Evolutionary conservation across 2,113 vertebrate genomes (phyloP), one percentile per base, ranked within the genome.

Genomic region (Pollimyrus isidori): DNA sequence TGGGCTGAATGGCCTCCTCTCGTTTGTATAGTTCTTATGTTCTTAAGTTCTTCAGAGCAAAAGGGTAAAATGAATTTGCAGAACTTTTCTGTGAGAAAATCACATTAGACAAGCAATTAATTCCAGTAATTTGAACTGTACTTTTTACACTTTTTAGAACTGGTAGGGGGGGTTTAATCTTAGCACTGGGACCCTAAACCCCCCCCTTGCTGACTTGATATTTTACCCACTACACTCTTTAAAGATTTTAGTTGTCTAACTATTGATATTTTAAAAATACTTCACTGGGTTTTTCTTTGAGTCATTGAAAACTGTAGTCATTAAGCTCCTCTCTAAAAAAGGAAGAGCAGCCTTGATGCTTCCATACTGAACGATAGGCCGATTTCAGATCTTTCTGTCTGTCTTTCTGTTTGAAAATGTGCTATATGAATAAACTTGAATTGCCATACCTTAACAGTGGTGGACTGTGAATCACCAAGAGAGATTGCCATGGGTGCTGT

Each of bases 391-490:
- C 21, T 7, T 58, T 21, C 23, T n/a, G 23, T 65, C 58, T 65
- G 21, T 23, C 23, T n/a, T 56, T 23, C 19, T 56, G 53, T 23
- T 56, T 23, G 23, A 65, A 65, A 65, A 65, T n/a, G 23, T 65
- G 58, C 58, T 65, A 10, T 26, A 65, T 26, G 58, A n/a, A 26
- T 26, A n/a, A 65, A 65, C 23, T n/a, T 62, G 58, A 23, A 9
- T 52, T 87, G 53, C 39, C 53, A 26, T 30, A 26, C 19, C 58
- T 91, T 93, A 73, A 90, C 93, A 99, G 98, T 96, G 95, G 96
- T 97, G 90, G 96, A 99, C 92, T 99, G 98, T 93, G 96, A 97
- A 88, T 89, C 21, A 0, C 97, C 97, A 0, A 89, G 49, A 2
- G 92, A 91, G n/a, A 94, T 97, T 48, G 93, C 95, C 65, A 94